Evolutionary conservation across 2,888 invertebrate genomes (phyloP), one percentile per base, ranked within the genome.

Genomic region (Lamproptera curius): DNA sequence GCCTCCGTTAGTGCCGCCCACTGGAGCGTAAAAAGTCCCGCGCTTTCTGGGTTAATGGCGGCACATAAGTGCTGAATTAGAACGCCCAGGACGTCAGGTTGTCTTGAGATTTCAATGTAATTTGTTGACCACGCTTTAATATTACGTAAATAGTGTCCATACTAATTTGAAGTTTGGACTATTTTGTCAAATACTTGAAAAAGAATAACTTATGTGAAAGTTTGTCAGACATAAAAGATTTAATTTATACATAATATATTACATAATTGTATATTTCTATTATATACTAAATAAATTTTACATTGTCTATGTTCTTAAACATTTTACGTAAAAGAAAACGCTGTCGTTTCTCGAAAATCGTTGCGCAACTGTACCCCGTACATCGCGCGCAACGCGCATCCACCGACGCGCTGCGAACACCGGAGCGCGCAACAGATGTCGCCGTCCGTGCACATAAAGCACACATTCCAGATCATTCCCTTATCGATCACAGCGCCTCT

Each of bases 401-500:
- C 8, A 1, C 14, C 26, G 5, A 10, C 13, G 42, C 34, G 10
- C n/a, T 36, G 16, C 23, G 20, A 34, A 16, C 38, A n/a, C 31
- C 23, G 36, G 3, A 13, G 5, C 16, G 49, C 35, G 11, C 43
- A 44, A 43, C 49, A 40, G 40, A 40, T 44, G 28, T 43, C 43
- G 49, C 43, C 35, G 28, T 15, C 39, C 6, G 40, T 44, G 17
- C 40, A 10, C 28, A 39, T 40, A 33, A 45, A 46, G 43, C 39
- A 48, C 48, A 33, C 42, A 23, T 47, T 37, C 43, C 49, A 36
- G 49, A 49, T 49, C 42, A 31, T 44, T 49, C 49, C 48, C 53
- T 52, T 56, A 77, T 76, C 76, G 77, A 77, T 76, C 73, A 66
- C 57, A 53, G 50, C 42, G 20, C 26, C 43, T 40, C 20, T 23